phyloP scores from a whole-genome alignment of 2,113 vertebrate species.

The Psammodynastes pulverulentus region DNA sequence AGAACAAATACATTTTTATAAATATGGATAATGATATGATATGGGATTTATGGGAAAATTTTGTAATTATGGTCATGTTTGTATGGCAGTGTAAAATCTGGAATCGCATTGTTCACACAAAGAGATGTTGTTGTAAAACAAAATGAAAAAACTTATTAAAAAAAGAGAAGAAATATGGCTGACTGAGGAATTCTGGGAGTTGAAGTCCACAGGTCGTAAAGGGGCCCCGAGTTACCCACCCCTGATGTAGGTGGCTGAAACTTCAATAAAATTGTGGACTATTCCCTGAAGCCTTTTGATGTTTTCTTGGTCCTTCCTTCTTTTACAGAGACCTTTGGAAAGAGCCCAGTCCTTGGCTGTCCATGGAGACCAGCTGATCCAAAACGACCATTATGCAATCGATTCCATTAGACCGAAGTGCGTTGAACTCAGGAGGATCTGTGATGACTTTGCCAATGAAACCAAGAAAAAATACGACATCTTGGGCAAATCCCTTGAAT shows the following conservation, averaged over 20 bases:
- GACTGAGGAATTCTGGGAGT: not conserved
- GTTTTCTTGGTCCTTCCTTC: not conserved
- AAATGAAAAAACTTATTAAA: too few species aligned
- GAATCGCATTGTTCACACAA: too few species aligned
- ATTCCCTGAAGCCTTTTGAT: not conserved
- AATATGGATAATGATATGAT: too few species aligned
- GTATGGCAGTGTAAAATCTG: too few species aligned
- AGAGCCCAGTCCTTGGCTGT: slow-evolving; percentile 86
- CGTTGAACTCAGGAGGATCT: slow-evolving; percentile 86
- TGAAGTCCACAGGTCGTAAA: not conserved
- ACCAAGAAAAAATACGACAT: slow-evolving; percentile 85
- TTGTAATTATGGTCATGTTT: too few species aligned
- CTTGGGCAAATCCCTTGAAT: slow-evolving; percentile 84
- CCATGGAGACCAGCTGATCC: slow-evolving; percentile 90
- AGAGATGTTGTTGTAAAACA: too few species aligned
- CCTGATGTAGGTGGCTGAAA: not conserved
- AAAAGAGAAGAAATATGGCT: too few species aligned
- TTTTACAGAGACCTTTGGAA: slow-evolving; percentile 77
- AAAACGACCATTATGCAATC: slow-evolving; percentile 88
- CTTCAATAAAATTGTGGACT: not conserved
- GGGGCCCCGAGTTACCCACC: not conserved
- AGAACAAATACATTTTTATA: too few species aligned
- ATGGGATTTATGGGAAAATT: too few species aligned
- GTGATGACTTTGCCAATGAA: slow-evolving; percentile 90
- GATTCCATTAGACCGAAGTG: slow-evolving; percentile 92